These are phyloP conservation scores for Thaumetopoea pityocampa DNA, from an alignment of 1,140 invertebrate genomes.

Conservation along the genomic window DNA sequence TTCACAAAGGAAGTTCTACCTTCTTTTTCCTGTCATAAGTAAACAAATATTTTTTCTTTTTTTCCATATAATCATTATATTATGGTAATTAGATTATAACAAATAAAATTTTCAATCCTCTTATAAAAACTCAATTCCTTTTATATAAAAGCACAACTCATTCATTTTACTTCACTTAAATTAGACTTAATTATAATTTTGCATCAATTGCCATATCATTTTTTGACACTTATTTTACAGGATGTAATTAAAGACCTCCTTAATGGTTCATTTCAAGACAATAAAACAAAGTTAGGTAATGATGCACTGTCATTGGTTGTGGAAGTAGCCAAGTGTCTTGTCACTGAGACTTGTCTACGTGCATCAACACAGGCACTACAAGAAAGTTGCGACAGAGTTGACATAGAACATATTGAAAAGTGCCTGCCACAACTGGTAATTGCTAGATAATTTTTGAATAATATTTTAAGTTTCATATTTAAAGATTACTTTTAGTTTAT, in stretches of 20 bases:
- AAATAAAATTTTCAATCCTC: too few relatives aligned
- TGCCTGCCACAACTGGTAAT: conserved; percentile 69
- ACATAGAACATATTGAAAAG: conserved; percentile 67
- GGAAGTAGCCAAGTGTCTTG: conserved; percentile 68
- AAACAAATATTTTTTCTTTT: too few relatives aligned
- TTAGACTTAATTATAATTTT: background rate
- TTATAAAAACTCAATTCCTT: too few relatives aligned
- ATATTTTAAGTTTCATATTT: background rate
- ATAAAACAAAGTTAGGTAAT: conserved; percentile 51
- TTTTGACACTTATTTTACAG: conserved; percentile 21
- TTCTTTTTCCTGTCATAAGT: too few relatives aligned
- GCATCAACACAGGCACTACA: conserved; percentile 63
- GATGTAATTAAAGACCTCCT: conserved; percentile 52
- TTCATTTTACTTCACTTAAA: background rate
- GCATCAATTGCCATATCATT: background rate
- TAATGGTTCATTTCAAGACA: conserved; percentile 51
- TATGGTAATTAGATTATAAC: too few relatives aligned
- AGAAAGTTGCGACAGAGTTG: conserved; percentile 59
- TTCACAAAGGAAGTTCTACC: too few relatives aligned
- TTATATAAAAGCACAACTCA: too few relatives aligned
- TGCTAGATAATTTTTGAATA: background rate
- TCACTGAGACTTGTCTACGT: conserved; percentile 70
- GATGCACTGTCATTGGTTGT: conserved; percentile 55
- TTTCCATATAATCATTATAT: too few relatives aligned
- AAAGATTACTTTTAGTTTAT: conserved; percentile 9